Evolutionary conservation across 2,797 vertebrate genomes (phyloP), one percentile per base, ranked within the genome.

Genomic region (Cossypha niveicapilla): DNA sequence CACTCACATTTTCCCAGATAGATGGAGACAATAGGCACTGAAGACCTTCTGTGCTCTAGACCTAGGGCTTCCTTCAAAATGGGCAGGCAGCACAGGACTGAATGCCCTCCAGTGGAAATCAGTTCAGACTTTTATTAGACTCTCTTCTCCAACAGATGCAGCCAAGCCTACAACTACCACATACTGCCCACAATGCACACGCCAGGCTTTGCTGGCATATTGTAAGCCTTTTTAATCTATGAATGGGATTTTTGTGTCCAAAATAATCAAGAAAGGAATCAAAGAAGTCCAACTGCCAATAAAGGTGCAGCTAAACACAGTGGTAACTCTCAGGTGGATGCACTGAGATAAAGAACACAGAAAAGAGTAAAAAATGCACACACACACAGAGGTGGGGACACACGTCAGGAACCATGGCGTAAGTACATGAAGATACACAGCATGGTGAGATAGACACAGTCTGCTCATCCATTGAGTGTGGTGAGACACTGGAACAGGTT

Each of bases 361-460:
- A 42, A 65, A 24, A 53, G 23, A 30, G 23, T 78, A 18, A 85
- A 56, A 85, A 92, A 77, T 19, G 5, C 39, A 32, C 2, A 1
- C 32, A 1, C 30, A 44, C 30, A 35, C 41, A 45, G 44, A 67
- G 44, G n/a, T n/a, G 24, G 45, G 34, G n/a, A 22, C 15, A 34
- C 32, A 13, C 1, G 0, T 57, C 42, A 73, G 54, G 25, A 74
- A 24, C n/a, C 24, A 44, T 10, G 35, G 18, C 34, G 35, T 15
- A 24, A 71, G 32, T 9, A n/a, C 5, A 61, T 0, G 0, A 45
- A 60, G 35, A 18, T n/a, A 54, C 6, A 44, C 10, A 51, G 14
- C 18, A 10, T 0, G 1, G 32, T 67, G 72, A 87, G 19, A 39
- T 0, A 57, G 66, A 71, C 25, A 53, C 11, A 71, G 48, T 44